phyloP scores from a whole-genome alignment of 2,888 invertebrate species.

The Baccha elongata region DNA sequence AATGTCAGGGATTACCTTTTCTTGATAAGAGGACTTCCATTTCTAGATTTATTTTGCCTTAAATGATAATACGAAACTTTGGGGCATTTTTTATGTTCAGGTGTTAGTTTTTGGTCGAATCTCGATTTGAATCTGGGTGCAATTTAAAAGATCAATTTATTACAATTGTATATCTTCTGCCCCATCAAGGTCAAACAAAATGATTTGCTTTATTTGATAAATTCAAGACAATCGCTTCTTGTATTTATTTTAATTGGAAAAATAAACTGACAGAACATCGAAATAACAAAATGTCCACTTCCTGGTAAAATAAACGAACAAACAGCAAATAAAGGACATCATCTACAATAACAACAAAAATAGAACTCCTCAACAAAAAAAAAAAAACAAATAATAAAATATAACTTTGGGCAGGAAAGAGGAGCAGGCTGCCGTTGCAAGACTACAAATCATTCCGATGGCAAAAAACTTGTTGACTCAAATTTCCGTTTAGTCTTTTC shows the following conservation, averaged over 20 bases:
- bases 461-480: constrained; percentile 65
- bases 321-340: constrained; percentile 46
- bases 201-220: too few species aligned
- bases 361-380: constrained; percentile 12
- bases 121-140: too few species aligned
- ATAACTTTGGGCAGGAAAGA: too few species aligned
- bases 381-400: constrained; percentile 54
- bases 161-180: too few species aligned
- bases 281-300: constrained; percentile 41
- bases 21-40: constrained; percentile 38
- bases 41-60: constrained; percentile 15
- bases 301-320: constrained; percentile 33
- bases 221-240: not conserved
- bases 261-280: constrained; percentile 33
- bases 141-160: too few species aligned
- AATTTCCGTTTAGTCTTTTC: constrained; percentile 58
- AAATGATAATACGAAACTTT: not conserved
- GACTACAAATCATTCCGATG: constrained; percentile 43
- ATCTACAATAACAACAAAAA: not conserved
- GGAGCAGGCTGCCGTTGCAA: too few species aligned
- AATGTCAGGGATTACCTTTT: constrained; percentile 55
- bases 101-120: too few species aligned
- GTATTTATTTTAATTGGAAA: constrained; percentile 21
- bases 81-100: not conserved
- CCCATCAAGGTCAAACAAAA: too few species aligned